Evolutionary conservation across 2,113 vertebrate species (phyloP).

Genomic region (Hassar affinis): DNA sequence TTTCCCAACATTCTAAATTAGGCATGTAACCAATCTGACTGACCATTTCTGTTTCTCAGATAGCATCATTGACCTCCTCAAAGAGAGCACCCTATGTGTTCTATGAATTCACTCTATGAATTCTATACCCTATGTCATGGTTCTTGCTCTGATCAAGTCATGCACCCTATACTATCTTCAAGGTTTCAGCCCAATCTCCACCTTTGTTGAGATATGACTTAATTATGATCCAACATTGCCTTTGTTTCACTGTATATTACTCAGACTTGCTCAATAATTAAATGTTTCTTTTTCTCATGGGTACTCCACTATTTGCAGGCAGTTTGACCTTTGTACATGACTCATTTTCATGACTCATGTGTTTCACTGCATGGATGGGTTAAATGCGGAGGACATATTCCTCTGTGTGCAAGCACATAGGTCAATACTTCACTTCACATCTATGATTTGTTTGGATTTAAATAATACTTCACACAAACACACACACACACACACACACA

Average conservation of each 20-base stretch:
- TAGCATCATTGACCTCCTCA: background rate
- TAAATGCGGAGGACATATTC: too few species aligned
- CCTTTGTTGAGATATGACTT: background rate
- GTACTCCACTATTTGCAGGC: background rate
- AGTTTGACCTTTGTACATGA: background rate
- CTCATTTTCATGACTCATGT: too few species aligned
- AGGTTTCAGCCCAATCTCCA: background rate
- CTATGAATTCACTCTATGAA: too few species aligned
- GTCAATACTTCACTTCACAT: too few species aligned
- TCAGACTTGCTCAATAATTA: background rate
- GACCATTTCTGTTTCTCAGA: background rate
- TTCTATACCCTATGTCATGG: background rate
- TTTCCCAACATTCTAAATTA: background rate
- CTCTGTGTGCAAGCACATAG: too few species aligned
- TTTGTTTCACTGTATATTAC: background rate
- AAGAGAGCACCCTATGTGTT: background rate
- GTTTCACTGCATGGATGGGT: too few species aligned
- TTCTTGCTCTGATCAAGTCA: background rate
- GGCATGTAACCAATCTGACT: background rate
- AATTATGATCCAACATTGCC: background rate
- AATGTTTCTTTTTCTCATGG: background rate
- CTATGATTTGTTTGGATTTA: too few species aligned
- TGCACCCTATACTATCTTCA: background rate
- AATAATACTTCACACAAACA: too few species aligned
- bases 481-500: background rate